Base-by-base conservation (phyloP, 2,888 invertebrate genomes). In the Eudasyphora cyanicolor region DNA sequence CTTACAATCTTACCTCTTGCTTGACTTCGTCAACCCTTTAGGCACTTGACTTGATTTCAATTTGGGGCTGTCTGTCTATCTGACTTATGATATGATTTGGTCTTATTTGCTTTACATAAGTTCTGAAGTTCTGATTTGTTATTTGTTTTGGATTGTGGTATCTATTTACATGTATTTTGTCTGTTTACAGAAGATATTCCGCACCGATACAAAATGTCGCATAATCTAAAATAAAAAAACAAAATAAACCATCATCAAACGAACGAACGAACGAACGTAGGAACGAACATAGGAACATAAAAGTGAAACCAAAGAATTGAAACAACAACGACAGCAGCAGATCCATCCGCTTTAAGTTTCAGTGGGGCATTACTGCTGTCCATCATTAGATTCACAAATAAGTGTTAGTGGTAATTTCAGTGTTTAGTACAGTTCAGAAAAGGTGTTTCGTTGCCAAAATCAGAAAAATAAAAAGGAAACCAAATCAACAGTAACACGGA, bases 151-250 rank as follows among this genome's bases (percentile, higher is more conserved):
- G n/a, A n/a, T 57, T 82, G 62, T 57, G 75, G 76, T 82, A 85
- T 71, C 78, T 77, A 69, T 85, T 78, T 85, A 78, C 64, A 69
- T 70, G 70, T 83, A 73, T 82, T 85, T 86, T 49, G 57, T 76
- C 74, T 86, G 89, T 91, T 91, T 92, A 92, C 89, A 92, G 92
- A 88, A 92, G 92, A 91, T 92, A 92, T 89, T 92, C 92, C 87
- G 92, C 92, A 88, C 92, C 92, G 91, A 92, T 92, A 92, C 92
- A 92, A 92, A 92, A 92, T 90, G 92, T 92, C 88, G 92, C 92
- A 90, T 92, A 92, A 91, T 92, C 92, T 92, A 91, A 90, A 91
- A 88, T 89, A 90, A 88, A 89, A 90, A 91, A 91, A 87, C 87
- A 88, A 88, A 88, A 75, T 62, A 76, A 69, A 76, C 73, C 81